These are phyloP conservation scores for Artemisiospiza belli DNA, from an alignment of 2,113 vertebrate species.

Conservation along the genomic window DNA sequence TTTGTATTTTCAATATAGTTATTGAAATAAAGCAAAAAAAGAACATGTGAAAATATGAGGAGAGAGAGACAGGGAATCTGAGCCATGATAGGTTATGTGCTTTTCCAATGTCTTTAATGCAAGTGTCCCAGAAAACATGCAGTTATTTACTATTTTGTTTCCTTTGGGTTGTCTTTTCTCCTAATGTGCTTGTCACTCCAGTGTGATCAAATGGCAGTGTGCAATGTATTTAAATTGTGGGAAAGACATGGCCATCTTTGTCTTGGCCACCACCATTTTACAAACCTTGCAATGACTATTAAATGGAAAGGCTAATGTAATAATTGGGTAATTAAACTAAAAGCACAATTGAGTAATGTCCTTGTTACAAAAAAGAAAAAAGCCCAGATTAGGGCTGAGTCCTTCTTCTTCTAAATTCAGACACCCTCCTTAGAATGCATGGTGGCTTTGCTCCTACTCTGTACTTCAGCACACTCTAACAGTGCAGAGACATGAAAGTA, in stretches of 20 bases:
- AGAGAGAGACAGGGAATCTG: not conserved
- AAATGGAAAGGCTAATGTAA: not conserved
- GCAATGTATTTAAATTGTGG: not conserved
- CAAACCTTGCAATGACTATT: not conserved
- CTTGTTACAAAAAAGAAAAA: not conserved
- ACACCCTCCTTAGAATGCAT: not conserved
- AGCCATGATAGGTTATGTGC: not conserved
- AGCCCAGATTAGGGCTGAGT: not conserved
- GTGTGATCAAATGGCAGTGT: not conserved
- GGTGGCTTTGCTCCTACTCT: not conserved
- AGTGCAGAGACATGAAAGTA: not conserved
- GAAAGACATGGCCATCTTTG: not conserved
- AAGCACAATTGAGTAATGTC: not conserved
- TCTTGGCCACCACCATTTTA: not conserved
- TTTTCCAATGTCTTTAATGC: not conserved
- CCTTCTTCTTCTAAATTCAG: not conserved
- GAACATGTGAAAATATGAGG: not conserved
- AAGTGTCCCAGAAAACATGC: not conserved
- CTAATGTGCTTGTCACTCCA: not conserved
- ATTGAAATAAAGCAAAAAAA: not conserved
- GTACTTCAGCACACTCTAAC: not conserved
- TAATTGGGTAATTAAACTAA: not conserved
- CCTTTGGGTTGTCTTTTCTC: not conserved
- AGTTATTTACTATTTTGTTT: not conserved
- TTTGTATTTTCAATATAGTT: slow-evolving; percentile 8